Percentiles rank a stretch among this genome's conserved stretches.
phyloP scores from a whole-genome alignment of 2,797 vertebrate genomes.

The Tangara arthus region DNA sequence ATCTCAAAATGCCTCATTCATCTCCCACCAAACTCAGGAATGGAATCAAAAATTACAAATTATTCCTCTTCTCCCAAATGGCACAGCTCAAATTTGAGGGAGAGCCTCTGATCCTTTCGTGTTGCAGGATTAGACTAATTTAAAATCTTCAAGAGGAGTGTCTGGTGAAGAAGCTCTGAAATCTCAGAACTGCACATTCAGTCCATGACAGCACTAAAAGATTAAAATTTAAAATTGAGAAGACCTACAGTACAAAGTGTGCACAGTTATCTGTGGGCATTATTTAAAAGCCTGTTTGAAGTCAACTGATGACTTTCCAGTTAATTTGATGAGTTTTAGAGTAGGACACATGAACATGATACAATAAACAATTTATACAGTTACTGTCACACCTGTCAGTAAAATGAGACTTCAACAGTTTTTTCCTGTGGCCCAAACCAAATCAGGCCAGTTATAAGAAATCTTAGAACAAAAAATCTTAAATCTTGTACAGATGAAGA shows the following conservation, averaged over 20 bases:
- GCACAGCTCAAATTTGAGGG: neutral
- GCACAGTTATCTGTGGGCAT: neutral
- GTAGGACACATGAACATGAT: neutral
- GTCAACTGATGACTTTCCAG: neutral
- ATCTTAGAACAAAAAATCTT: neutral
- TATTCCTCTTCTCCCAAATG: neutral
- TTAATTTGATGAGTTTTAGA: neutral
- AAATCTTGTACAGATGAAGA: neutral
- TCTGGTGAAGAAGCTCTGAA: neutral
- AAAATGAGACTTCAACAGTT: neutral
- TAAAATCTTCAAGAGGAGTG: neutral
- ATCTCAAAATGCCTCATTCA: neutral
- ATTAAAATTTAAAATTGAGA: neutral
- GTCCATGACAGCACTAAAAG: neutral
- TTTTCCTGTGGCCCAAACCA: neutral
- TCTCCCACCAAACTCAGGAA: neutral
- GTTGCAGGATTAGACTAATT: neutral
- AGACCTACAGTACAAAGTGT: neutral
- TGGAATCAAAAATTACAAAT: neutral
- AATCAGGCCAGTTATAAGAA: neutral
- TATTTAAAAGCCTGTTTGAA: slow-evolving; percentile 6
- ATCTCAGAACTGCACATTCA: neutral
- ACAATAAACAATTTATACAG: neutral
- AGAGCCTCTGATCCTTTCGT: neutral
- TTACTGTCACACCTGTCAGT: neutral